A percentile compares a stretch with the other conserved stretches of the same genome.
These are phyloP conservation scores for Trachurus trachurus DNA, from an alignment of 2,797 vertebrate genomes.

Conservation along the genomic window DNA sequence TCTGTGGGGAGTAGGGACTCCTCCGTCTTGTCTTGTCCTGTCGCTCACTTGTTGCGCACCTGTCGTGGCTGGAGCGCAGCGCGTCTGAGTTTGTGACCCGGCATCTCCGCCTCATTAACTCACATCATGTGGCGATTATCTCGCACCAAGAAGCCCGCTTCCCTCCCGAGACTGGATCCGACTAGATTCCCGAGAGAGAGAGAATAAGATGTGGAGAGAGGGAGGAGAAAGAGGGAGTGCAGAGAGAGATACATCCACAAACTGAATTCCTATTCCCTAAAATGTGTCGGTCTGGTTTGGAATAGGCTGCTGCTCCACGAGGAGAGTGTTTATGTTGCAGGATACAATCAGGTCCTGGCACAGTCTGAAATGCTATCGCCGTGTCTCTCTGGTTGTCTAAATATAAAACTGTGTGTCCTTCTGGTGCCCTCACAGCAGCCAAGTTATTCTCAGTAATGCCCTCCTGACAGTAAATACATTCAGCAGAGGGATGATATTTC, in stretches of 20 bases:
- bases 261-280: neutral
- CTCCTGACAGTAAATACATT: neutral
- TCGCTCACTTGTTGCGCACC: slow-evolving; percentile 68
- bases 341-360: slow-evolving; percentile 14
- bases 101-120: slow-evolving; percentile 84
- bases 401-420: slow-evolving; percentile 58
- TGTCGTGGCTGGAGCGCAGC: slow-evolving; percentile 61
- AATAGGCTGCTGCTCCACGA: slow-evolving; percentile 10
- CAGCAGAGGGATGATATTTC: neutral
- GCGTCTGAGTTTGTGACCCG: slow-evolving; percentile 69
- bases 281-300: no score
- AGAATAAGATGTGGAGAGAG: neutral
- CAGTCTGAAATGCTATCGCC: slow-evolving; percentile 51
- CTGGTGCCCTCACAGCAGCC: slow-evolving; percentile 28
- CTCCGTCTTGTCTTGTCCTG: slow-evolving; percentile 48
- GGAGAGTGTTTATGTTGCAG: slow-evolving; percentile 1
- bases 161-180: slow-evolving; percentile 75
- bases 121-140: slow-evolving; percentile 81
- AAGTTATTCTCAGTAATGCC: slow-evolving; percentile 38
- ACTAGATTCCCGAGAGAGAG: slow-evolving; percentile 66
- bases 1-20: slow-evolving; percentile 6
- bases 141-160: slow-evolving; percentile 75
- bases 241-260: slow-evolving; percentile 2
- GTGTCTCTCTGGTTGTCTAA: slow-evolving; percentile 58
- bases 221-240: neutral